Percentiles rank a stretch among this genome's conserved stretches.
Conservation (phyloP, 2,888 invertebrate genomes). For the Lottia gigantea region DNA sequence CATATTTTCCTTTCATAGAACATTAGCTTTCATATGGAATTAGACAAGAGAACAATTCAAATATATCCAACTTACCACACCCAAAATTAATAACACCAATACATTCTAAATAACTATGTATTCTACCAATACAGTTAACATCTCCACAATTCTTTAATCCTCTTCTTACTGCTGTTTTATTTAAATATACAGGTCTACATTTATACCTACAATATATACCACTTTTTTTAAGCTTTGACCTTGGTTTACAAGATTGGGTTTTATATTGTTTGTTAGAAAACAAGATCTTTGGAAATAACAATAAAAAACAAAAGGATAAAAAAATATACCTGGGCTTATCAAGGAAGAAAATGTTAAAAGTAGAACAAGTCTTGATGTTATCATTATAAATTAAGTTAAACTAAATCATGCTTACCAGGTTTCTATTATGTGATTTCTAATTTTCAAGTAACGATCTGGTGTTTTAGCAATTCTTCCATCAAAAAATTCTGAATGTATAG, state of each 20-base stretch:
- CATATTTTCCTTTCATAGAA: background rate
- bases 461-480: conserved; percentile 72
- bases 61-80: conserved; percentile 69
- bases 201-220: conserved; percentile 64
- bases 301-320: too few species aligned
- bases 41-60: background rate
- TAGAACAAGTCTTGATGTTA: background rate
- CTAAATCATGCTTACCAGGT: conserved; percentile 68
- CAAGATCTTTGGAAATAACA: too few species aligned
- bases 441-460: conserved; percentile 73
- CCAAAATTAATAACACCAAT: conserved; percentile 76
- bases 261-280: too few species aligned
- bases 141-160: conserved; percentile 75
- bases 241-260: too few species aligned
- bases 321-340: too few species aligned
- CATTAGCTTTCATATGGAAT: background rate
- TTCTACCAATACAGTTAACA: conserved; percentile 74
- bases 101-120: conserved; percentile 75
- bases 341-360: too few species aligned
- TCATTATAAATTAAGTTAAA: background rate
- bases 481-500: conserved; percentile 73
- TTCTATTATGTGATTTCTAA: conserved; percentile 74
- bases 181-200: conserved; percentile 73
- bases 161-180: conserved; percentile 73
- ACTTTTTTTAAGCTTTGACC: too few species aligned